These are phyloP conservation scores for Lagopus muta DNA, from an alignment of 2,113 vertebrate genomes.

Conservation along the genomic window DNA sequence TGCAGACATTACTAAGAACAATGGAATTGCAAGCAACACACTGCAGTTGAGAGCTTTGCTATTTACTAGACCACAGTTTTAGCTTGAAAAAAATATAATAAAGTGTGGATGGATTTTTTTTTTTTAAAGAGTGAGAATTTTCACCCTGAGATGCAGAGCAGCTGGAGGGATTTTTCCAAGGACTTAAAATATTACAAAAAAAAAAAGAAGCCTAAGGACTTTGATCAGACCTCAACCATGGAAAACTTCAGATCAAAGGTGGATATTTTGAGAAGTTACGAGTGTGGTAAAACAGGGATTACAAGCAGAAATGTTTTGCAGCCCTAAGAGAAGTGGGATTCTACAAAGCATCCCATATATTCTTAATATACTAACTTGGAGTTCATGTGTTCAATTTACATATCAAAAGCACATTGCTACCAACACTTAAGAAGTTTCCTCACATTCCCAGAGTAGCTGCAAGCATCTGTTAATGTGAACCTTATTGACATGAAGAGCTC, in stretches of 20 bases:
- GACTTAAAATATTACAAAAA: background rate
- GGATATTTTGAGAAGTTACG: background rate
- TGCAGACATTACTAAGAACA: background rate
- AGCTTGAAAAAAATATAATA: background rate
- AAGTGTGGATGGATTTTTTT: background rate
- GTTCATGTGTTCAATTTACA: background rate
- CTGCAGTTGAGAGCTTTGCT: background rate
- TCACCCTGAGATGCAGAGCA: background rate
- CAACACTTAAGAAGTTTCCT: background rate
- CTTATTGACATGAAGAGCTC: background rate
- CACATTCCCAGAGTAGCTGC: background rate
- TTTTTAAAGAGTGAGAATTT: background rate
- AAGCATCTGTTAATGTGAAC: slow-evolving; percentile 20
- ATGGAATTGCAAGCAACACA: background rate
- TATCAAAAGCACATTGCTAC: slow-evolving; percentile 22
- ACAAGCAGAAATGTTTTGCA: slow-evolving; percentile 2
- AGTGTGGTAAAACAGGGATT: slow-evolving; percentile 36
- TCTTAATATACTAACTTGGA: fast-evolving
- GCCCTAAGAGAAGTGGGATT: background rate
- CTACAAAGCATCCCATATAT: background rate
- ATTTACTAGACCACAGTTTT: background rate
- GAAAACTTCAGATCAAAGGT: slow-evolving; percentile 53
- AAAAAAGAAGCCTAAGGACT: background rate
- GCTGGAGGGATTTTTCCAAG: slow-evolving; percentile 51
- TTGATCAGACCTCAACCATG: slow-evolving; percentile 20